Conservation (phyloP, 2,888 invertebrate genomes). For the Andrena praecox region DNA sequence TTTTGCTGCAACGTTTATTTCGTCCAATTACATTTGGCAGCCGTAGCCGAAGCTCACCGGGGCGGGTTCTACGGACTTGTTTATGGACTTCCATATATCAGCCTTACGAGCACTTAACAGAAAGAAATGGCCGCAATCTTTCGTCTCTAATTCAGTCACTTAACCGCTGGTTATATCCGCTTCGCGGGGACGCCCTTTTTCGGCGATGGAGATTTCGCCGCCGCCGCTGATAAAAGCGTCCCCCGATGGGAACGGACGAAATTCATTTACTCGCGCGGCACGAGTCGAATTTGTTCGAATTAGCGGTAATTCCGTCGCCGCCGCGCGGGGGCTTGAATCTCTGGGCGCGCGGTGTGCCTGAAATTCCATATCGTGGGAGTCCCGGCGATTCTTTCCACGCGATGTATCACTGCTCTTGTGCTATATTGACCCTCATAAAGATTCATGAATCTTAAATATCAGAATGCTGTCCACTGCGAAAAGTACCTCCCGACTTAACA, state of each 20-base stretch:
- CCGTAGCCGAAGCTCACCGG: constrained; percentile 58
- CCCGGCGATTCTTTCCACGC: no score
- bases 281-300: constrained; percentile 19
- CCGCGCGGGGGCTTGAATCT: neutral
- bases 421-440: no score
- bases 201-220: constrained; percentile 31
- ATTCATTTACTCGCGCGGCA: constrained; percentile 10
- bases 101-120: constrained; percentile 72
- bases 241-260: constrained; percentile 5
- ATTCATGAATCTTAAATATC: no score
- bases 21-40: constrained; percentile 74
- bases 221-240: constrained; percentile 3
- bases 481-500: no score
- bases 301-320: constrained; percentile 12
- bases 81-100: constrained; percentile 69
- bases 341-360: no score
- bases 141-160: constrained; percentile 71
- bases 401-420: no score
- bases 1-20: constrained; percentile 70
- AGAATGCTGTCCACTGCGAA: no score
- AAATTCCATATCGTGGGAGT: no score
- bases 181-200: constrained; percentile 14
- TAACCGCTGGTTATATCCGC: constrained; percentile 62
- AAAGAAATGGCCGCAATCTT: constrained; percentile 72
- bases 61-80: constrained; percentile 61